phyloP scores from a whole-genome alignment of 2,888 invertebrate genomes.

The Lasioglossum zephyrum region DNA sequence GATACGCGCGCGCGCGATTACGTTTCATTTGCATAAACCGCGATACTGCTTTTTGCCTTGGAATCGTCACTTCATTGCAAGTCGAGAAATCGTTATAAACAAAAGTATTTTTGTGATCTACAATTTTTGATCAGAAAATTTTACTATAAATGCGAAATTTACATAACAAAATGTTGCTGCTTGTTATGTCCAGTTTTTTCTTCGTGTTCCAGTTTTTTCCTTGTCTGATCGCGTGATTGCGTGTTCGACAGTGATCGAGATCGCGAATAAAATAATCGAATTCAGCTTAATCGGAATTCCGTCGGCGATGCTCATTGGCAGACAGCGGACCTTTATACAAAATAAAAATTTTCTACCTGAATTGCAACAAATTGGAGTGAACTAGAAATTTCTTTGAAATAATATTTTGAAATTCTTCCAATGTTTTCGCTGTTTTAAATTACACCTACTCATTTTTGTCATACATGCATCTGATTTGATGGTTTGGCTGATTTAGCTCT shows the following conservation, averaged over 20 bases:
- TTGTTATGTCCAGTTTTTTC: background rate
- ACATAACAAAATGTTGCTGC: background rate
- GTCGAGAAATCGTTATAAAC: too few relatives aligned
- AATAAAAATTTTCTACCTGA: too few relatives aligned
- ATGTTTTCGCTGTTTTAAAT: too few relatives aligned
- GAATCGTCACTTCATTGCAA: background rate
- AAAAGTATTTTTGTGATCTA: background rate
- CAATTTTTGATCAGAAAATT: background rate
- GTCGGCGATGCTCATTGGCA: too few relatives aligned
- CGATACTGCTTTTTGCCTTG: background rate
- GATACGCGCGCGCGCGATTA: background rate
- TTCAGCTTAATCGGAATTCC: background rate
- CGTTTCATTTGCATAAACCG: background rate
- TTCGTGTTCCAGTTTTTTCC: background rate
- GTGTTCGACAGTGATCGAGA: background rate
- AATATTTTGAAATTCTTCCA: too few relatives aligned
- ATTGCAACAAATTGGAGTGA: too few relatives aligned
- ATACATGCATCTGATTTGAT: too few relatives aligned
- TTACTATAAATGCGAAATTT: background rate
- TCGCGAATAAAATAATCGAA: background rate
- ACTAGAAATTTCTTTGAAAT: too few relatives aligned
- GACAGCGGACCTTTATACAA: too few relatives aligned
- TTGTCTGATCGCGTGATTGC: background rate
- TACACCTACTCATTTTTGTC: too few relatives aligned
- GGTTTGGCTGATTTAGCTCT: too few relatives aligned